Evolutionary conservation across 2,888 invertebrate genomes (phyloP).

Genomic region (Dasysyrphus albostriatus): DNA sequence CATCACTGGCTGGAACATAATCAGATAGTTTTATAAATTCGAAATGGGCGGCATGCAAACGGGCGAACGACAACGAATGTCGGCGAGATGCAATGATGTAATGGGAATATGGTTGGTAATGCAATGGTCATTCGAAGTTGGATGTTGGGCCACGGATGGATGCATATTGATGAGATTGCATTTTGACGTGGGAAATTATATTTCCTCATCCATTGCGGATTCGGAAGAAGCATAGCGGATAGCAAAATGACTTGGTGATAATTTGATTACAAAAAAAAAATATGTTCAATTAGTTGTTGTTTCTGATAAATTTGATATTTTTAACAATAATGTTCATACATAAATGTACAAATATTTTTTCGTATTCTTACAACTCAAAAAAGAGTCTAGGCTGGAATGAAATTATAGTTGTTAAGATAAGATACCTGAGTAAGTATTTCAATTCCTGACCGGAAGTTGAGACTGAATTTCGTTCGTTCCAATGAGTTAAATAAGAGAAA

Average conservation of each 20-base stretch:
- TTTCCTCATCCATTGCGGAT: constrained; percentile 54
- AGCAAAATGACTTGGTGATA: constrained; percentile 57
- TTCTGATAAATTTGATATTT: background rate
- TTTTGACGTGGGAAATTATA: constrained; percentile 68
- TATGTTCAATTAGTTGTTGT: background rate
- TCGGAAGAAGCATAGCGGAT: constrained; percentile 57
- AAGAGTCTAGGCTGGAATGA: too few species aligned
- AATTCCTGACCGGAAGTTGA: too few species aligned
- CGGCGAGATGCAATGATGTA: background rate
- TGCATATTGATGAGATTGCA: constrained; percentile 64
- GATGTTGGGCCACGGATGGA: constrained; percentile 20
- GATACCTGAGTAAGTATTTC: too few species aligned
- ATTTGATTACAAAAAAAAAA: constrained; percentile 57
- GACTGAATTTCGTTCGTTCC: too few species aligned
- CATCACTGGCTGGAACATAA: constrained; percentile 54
- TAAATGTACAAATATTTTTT: too few species aligned
- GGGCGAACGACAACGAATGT: background rate
- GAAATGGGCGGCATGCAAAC: constrained; percentile 69
- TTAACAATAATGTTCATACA: too few species aligned
- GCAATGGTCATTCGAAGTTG: background rate
- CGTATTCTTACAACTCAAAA: too few species aligned
- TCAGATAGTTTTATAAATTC: constrained; percentile 66
- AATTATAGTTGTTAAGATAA: too few species aligned
- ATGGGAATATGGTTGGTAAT: background rate
- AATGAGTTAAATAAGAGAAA: too few species aligned